Conservation (phyloP, 2,113 vertebrate genomes). For the Lepus europaeus region DNA sequence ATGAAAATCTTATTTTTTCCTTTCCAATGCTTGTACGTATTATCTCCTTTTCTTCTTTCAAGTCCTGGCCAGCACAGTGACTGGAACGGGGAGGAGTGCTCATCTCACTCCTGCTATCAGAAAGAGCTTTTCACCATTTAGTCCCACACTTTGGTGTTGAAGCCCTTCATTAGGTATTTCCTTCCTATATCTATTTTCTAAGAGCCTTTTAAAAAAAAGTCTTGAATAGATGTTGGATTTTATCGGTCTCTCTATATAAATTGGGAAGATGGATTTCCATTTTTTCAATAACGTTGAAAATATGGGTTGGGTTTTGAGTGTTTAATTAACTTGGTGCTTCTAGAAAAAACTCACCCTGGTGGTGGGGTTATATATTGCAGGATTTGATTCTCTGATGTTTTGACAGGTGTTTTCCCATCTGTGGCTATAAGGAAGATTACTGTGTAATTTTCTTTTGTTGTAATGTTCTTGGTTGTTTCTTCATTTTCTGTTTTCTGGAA, state of each 20-base stretch:
- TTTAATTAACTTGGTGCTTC: not conserved
- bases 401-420: not conserved
- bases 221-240: too few relatives aligned
- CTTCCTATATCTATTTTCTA: not conserved
- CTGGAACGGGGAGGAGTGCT: not conserved
- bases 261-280: not conserved
- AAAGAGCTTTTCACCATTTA: not conserved
- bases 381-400: conserved; percentile 24
- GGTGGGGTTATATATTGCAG: not conserved
- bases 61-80: not conserved
- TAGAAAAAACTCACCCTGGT: not conserved
- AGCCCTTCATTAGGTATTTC: not conserved
- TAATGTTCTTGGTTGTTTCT: conserved; percentile 34
- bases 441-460: not conserved
- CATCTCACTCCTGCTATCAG: not conserved
- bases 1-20: not conserved
- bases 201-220: not conserved
- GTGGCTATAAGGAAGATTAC: not conserved
- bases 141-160: not conserved
- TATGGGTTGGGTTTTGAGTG: not conserved
- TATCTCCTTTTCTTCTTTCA: not conserved
- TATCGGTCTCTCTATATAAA: not conserved
- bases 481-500: conserved; percentile 24
- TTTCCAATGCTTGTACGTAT: not conserved
- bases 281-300: not conserved